Evolutionary conservation across 2,888 invertebrate genomes (phyloP), one percentile per base, ranked within the genome.

Genomic region (Apamea epomidion): DNA sequence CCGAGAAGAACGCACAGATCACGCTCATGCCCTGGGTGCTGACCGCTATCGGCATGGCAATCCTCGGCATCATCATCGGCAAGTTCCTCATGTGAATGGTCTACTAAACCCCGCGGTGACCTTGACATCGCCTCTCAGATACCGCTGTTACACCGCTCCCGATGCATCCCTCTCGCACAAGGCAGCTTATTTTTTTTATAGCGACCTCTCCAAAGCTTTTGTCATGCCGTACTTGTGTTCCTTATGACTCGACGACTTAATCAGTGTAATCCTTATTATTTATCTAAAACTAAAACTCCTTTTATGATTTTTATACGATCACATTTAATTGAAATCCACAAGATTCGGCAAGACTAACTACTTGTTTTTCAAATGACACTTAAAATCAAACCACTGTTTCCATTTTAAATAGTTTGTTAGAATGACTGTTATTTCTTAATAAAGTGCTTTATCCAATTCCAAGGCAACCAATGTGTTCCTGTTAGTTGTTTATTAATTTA

Each of bases 81-180:
- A 98, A 98, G 97, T 98, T 98, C 97, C 96, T 98, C 96, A 98
- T 98, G 97, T 98, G 98, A 98, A 98, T 97, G 93, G 88, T 82
- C 89, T 73, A 82, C 81, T 91, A 90, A 91, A 90, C 90, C 87
- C 92, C 89, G 92, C 94, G 94, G 92, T 92, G 92, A 93, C 92
- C 92, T 84, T 91, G 89, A 90, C 91, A 90, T 90, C 92, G 88
- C 92, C 93, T 92, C 93, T 91, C 93, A 91, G 91, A 92, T 90
- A 92, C 93, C 93, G 94, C 95, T 93, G 92, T 92, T 91, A 91
- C 92, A 92, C 92, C 93, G 94, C 94, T 93, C 94, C 95, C 94
- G 87, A 93, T 88, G 91, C 93, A 91, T 91, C 93, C 91, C 85
- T 86, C 90, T 92, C 91, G 90, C 92, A 91, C 92, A 91, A 92